Conservation (phyloP, 2,113 vertebrate species). For the Delphinus delphis region DNA sequence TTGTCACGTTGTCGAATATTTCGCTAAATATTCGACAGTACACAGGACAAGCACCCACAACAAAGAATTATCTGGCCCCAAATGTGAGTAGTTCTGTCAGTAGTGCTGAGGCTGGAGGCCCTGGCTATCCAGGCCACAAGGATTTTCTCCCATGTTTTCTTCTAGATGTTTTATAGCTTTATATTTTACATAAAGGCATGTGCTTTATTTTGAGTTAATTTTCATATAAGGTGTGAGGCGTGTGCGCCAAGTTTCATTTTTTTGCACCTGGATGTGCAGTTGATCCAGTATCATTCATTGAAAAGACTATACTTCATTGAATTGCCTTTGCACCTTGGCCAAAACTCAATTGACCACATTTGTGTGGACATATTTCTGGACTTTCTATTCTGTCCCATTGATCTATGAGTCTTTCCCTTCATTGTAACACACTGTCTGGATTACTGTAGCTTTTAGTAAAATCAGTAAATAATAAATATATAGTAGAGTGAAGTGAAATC, state of each 20-base stretch:
- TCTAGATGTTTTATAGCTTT: not conserved
- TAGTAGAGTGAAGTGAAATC: not conserved
- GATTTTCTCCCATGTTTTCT: not conserved
- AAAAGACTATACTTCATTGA: not conserved
- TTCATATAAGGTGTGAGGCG: not conserved
- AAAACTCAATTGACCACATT: rapidly evolving
- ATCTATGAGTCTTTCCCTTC: too few species aligned
- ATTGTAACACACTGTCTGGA: rapidly evolving
- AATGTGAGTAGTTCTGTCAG: too few species aligned
- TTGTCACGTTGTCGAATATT: not conserved
- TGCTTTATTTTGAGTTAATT: not conserved
- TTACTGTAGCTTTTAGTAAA: not conserved
- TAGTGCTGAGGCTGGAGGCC: rapidly evolving
- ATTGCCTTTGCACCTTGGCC: not conserved
- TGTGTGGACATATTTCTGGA: not conserved
- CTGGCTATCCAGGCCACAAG: not conserved
- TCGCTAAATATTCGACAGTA: rapidly evolving
- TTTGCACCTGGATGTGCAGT: not conserved
- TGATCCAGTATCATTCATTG: not conserved
- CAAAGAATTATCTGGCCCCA: rapidly evolving
- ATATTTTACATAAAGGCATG: rapidly evolving
- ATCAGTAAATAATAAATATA: too few species aligned
- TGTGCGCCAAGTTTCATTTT: not conserved
- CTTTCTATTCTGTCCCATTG: not conserved
- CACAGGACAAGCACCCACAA: rapidly evolving